These are phyloP conservation scores for Tursiops truncatus DNA, from an alignment of 2,113 vertebrate genomes.

Conservation along the genomic window DNA sequence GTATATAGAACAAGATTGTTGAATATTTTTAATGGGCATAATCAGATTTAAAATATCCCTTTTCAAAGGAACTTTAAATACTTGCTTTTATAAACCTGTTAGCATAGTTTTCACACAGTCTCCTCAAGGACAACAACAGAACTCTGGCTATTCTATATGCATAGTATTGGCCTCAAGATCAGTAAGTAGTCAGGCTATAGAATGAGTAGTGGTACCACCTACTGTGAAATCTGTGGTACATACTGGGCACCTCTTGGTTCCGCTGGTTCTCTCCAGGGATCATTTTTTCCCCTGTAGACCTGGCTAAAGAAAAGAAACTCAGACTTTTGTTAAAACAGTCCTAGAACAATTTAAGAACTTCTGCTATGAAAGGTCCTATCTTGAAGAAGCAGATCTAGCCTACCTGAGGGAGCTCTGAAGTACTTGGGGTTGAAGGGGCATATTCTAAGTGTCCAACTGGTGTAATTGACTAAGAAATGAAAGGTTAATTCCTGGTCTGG, in stretches of 20 bases:
- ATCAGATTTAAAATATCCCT: neutral
- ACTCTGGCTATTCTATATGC: neutral
- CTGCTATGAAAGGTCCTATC: neutral
- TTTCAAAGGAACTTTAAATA: conserved; percentile 25
- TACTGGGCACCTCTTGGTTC: neutral
- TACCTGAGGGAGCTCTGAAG: neutral
- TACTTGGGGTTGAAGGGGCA: too few species aligned
- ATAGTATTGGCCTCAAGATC: neutral
- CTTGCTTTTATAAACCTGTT: neutral
- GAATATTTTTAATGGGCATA: neutral
- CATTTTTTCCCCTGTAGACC: neutral
- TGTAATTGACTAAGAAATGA: neutral
- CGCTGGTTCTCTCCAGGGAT: neutral
- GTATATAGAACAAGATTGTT: neutral
- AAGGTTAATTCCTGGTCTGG: neutral
- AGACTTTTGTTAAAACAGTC: neutral
- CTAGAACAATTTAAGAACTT: neutral
- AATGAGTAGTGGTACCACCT: neutral
- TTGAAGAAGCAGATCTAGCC: neutral
- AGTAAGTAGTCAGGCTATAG: neutral
- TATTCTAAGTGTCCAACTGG: neutral
- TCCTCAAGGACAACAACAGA: neutral
- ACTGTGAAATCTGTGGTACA: neutral
- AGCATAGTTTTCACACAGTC: neutral
- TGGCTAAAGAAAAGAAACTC: conserved; percentile 1